Conservation (phyloP, 2,113 vertebrate genomes). For the Tragelaphus strepsiceros region DNA sequence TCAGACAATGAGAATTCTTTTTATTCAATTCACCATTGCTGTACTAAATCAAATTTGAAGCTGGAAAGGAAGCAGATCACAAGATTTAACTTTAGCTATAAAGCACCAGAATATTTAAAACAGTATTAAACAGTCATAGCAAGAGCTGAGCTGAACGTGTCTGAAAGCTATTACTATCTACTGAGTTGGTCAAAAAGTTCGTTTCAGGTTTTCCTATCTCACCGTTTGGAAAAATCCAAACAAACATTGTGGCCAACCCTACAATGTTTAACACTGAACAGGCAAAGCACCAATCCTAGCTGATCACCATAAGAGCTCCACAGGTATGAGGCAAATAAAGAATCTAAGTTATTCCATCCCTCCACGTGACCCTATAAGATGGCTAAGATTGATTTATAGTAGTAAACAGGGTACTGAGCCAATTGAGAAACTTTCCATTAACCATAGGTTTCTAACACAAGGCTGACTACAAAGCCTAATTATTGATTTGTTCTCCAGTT, state of each 20-base stretch:
- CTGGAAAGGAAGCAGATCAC: not conserved
- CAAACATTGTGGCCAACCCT: not conserved
- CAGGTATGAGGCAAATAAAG: not conserved
- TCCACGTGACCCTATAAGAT: not conserved
- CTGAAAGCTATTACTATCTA: not conserved
- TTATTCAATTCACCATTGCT: not conserved
- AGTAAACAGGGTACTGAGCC: not conserved
- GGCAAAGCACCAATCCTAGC: not conserved
- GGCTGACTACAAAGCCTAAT: not conserved
- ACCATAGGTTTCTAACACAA: not conserved
- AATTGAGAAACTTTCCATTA: not conserved
- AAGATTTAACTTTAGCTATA: conserved; percentile 18
- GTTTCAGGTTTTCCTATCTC: not conserved
- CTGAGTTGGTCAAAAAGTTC: not conserved
- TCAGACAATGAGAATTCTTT: not conserved
- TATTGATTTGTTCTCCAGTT: not conserved
- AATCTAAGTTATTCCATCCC: not conserved
- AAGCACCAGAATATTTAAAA: not conserved
- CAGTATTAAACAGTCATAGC: not conserved
- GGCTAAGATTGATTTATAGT: not conserved
- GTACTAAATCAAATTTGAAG: conserved; percentile 21
- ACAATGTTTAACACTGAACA: not conserved
- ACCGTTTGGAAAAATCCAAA: not conserved
- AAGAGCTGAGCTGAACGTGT: not conserved
- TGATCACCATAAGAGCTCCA: not conserved